These are phyloP conservation scores for Euwallacea fornicatus DNA, from an alignment of 1,140 invertebrate genomes.

Conservation along the genomic window DNA sequence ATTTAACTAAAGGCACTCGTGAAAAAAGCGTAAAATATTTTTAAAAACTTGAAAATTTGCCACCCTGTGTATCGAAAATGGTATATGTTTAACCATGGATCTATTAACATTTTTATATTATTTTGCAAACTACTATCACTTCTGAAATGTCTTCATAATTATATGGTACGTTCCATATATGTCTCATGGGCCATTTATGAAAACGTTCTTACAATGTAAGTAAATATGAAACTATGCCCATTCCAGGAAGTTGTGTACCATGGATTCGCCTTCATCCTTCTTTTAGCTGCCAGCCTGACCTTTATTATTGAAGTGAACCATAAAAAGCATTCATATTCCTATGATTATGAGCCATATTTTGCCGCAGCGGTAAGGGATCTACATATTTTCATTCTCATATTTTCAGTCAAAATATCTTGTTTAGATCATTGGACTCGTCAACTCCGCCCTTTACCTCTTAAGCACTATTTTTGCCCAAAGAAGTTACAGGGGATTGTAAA, in stretches of 20 bases:
- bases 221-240: too few species aligned
- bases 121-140: too few species aligned
- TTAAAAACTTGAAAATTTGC: too few species aligned
- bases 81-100: too few species aligned
- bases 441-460: conserved; percentile 70
- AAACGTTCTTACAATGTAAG: too few species aligned
- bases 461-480: conserved; percentile 73
- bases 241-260: conserved; percentile 80
- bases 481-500: conserved; percentile 67
- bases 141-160: too few species aligned
- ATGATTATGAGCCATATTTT: conserved; percentile 63
- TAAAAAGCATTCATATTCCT: conserved; percentile 50
- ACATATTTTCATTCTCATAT: neutral
- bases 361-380: conserved; percentile 66
- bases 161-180: too few species aligned
- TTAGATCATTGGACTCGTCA: conserved; percentile 72
- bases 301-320: conserved; percentile 64
- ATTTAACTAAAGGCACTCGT: too few species aligned
- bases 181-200: too few species aligned
- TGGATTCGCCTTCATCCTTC: conserved; percentile 67
- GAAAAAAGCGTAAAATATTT: too few species aligned
- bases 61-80: too few species aligned
- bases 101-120: too few species aligned
- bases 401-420: conserved; percentile 32
- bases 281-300: conserved; percentile 66